These are phyloP conservation scores for Melolontha melolontha DNA, from an alignment of 2,888 invertebrate genomes.

Conservation along the genomic window DNA sequence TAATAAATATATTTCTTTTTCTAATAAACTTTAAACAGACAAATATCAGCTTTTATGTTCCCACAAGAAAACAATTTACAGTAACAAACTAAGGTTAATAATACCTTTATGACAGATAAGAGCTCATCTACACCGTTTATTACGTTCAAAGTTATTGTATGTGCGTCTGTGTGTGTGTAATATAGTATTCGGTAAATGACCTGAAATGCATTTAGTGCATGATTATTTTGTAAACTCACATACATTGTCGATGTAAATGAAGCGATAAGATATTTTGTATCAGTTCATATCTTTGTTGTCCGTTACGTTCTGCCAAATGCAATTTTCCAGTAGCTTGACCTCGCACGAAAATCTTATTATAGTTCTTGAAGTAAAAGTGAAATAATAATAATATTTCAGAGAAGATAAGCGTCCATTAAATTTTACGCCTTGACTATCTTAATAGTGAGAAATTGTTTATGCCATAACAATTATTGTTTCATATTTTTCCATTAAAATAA, in stretches of 20 bases:
- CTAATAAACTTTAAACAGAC: too few species aligned
- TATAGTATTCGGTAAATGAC: slow-evolving; percentile 19
- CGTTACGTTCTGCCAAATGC: slow-evolving; percentile 14
- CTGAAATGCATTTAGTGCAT: slow-evolving; percentile 14
- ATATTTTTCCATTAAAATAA: too few species aligned
- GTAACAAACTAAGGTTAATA: too few species aligned
- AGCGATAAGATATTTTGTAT: slow-evolving; percentile 32
- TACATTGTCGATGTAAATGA: slow-evolving; percentile 32
- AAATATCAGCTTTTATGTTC: too few species aligned
- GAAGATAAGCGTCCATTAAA: slow-evolving; percentile 11
- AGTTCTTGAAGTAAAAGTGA: slow-evolving; percentile 11
- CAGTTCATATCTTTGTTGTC: slow-evolving; percentile 22
- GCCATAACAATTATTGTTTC: too few species aligned
- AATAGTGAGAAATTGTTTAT: too few species aligned
- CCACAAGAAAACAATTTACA: too few species aligned
- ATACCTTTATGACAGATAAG: too few species aligned
- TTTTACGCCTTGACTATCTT: not conserved
- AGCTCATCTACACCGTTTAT: too few species aligned
- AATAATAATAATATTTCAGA: slow-evolving; percentile 11
- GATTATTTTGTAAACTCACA: not conserved
- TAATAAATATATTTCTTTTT: too few species aligned
- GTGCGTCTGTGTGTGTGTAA: not conserved
- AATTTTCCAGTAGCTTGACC: slow-evolving; percentile 10
- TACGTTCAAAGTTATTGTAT: not conserved
- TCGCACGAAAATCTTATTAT: slow-evolving; percentile 21